Evolutionary conservation across 2,888 invertebrate genomes (phyloP).

Genomic region (Tetanocera ferruginea): DNA sequence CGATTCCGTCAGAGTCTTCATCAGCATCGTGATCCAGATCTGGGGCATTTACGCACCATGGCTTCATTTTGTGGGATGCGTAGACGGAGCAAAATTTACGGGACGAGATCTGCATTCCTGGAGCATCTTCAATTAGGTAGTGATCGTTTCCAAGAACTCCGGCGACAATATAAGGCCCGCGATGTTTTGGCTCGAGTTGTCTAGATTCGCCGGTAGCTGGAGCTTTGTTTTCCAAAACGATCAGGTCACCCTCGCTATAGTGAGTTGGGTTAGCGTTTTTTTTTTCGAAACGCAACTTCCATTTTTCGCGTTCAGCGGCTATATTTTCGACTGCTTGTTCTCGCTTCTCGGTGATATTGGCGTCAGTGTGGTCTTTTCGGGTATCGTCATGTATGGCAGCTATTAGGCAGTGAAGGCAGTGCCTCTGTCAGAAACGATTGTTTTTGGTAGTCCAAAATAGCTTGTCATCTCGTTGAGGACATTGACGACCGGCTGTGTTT

Average conservation of each 20-base stretch:
- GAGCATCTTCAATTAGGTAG: constrained; percentile 45
- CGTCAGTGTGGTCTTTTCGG: constrained; percentile 5
- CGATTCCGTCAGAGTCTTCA: constrained; percentile 30
- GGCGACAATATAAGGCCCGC: constrained; percentile 43
- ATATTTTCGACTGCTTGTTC: constrained; percentile 32
- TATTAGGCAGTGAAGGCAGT: too few species aligned
- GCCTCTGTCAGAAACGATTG: too few species aligned
- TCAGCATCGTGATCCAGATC: constrained; percentile 28
- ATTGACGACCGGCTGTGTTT: too few species aligned
- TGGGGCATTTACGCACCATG: constrained; percentile 35
- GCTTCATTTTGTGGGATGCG: constrained; percentile 45
- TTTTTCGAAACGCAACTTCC: constrained; percentile 40
- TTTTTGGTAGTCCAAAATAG: too few species aligned
- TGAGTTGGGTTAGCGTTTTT: constrained; percentile 35
- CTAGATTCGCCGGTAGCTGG: constrained; percentile 45
- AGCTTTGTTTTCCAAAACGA: constrained; percentile 40
- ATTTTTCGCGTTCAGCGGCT: constrained; percentile 33
- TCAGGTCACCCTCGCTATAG: constrained; percentile 35
- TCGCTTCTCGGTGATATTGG: constrained; percentile 25
- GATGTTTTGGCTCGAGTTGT: constrained; percentile 43
- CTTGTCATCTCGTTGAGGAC: too few species aligned
- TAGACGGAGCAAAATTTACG: too few species aligned
- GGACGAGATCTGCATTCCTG: constrained; percentile 35
- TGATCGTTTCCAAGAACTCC: constrained; percentile 41
- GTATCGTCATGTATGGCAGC: constrained; percentile 41